Base-by-base conservation (phyloP, 2,113 vertebrate genomes). In the Oreocharis arfaki region DNA sequence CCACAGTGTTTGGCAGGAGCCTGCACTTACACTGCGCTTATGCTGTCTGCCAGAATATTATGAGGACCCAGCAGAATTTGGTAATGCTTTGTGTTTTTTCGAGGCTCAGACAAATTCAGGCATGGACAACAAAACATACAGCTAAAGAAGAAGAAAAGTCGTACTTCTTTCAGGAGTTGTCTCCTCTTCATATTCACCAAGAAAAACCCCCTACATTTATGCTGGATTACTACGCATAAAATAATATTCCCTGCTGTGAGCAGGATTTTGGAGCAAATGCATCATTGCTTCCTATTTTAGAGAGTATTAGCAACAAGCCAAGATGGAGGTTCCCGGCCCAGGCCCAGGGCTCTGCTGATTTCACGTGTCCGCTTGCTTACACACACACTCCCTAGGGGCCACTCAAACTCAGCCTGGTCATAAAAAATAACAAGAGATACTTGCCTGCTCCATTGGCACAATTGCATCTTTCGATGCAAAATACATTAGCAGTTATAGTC, bases 291-390 rank as follows among this genome's bases (percentile, higher is more conserved):
- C 17, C 20, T 19, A 13, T 17, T 28, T 37, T 52, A 84, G 49
- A 47, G 2, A 42, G 4, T 24, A n/a, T 12, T 46, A 83, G 16
- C 19, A 79, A 22, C 35, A 69, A 65, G 23, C 9, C 24, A 46
- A 19, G 46, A 33, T 30, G 24, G 22, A 65, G 35, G 13, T n/a
- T 17, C 21, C 23, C 7, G 1, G 26, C 2, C 2, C 0, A 1
- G 18, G 5, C 37, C 33, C 44, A 64, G 49, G 41, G 10, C n/a
- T 78, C 41, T 73, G 30, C 9, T 0, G 0, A 46, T 47, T 86
- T 69, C 23, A 11, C 2, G 0, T 52, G 37, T 44, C 18, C 27
- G 24, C 37, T 63, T 9, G 3, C 27, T 52, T 21, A 20, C 7
- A 33, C 16, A 55, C 30, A 59, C 11, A 7, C 18, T 64, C 55